A percentile compares a stretch with the other conserved stretches of the same genome.
Conservation (phyloP, 2,113 vertebrate species). For the Climacteris rufus region DNA sequence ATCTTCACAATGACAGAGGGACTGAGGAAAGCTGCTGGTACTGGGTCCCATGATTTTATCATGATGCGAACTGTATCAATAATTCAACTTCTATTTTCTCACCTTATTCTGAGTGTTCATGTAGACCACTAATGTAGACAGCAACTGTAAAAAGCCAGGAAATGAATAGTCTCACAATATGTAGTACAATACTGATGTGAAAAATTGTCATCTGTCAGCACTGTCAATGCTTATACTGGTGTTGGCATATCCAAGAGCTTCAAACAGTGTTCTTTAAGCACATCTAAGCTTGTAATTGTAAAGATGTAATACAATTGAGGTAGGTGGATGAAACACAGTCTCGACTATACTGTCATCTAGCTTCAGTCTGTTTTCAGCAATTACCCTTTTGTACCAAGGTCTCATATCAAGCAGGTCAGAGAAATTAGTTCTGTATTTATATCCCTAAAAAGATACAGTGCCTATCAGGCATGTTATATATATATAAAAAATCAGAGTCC, state of each 20-base stretch:
- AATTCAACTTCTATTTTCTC: not conserved
- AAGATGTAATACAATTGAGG: not conserved
- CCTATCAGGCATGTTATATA: not conserved
- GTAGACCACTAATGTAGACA: not conserved
- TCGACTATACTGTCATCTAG: not conserved
- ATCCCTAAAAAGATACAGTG: not conserved
- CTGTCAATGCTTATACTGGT: not conserved
- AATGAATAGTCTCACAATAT: not conserved
- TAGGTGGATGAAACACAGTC: not conserved
- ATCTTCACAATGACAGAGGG: not conserved
- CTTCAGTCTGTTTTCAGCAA: not conserved
- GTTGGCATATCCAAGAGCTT: not conserved
- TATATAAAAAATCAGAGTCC: not conserved
- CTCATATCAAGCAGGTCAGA: not conserved
- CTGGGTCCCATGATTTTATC: not conserved
- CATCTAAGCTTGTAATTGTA: not conserved
- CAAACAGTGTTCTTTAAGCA: not conserved
- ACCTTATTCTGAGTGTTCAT: not conserved
- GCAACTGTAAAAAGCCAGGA: not conserved
- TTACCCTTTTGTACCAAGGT: not conserved
- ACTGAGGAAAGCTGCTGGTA: not conserved
- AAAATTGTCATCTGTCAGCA: not conserved
- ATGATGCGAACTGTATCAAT: not conserved
- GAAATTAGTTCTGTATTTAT: not conserved
- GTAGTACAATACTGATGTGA: not conserved